A percentile compares a stretch with the other conserved stretches of the same genome.
These are phyloP conservation scores for Dasypolia templi DNA, from an alignment of 2,888 invertebrate species.

Conservation along the genomic window DNA sequence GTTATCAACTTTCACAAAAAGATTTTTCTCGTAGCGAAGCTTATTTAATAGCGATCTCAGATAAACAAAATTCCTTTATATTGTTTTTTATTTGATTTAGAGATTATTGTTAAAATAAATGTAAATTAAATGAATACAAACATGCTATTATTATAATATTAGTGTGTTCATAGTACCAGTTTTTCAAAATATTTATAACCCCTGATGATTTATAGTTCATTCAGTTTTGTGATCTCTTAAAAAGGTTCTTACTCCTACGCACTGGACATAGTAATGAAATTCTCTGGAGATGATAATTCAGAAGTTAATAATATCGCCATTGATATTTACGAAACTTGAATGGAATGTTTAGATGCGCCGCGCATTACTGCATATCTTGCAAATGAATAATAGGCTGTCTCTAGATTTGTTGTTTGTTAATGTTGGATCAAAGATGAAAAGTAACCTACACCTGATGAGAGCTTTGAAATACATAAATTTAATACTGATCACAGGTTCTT, in stretches of 20 bases:
- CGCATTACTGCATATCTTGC: conserved; percentile 20
- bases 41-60: conserved; percentile 18
- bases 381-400: conserved; percentile 18
- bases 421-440: conserved; percentile 16
- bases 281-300: conserved; percentile 36
- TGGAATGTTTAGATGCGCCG: conserved; percentile 30
- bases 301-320: conserved; percentile 40
- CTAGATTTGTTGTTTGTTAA: conserved; percentile 23
- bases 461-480: background rate
- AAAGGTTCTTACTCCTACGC: conserved; percentile 21
- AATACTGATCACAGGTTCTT: background rate
- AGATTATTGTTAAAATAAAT: conserved; percentile 12
- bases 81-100: conserved; percentile 16
- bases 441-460: background rate
- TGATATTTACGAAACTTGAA: conserved; percentile 45
- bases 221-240: conserved; percentile 25
- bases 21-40: background rate
- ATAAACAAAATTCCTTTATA: conserved; percentile 32
- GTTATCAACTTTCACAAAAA: background rate
- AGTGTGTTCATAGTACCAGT: conserved; percentile 29
- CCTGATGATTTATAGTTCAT: conserved; percentile 30
- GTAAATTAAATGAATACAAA: background rate
- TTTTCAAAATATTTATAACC: conserved; percentile 27
- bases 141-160: conserved; percentile 8
- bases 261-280: conserved; percentile 26